Base-by-base conservation (phyloP, 2,797 vertebrate species). In the Dallia pectoralis region DNA sequence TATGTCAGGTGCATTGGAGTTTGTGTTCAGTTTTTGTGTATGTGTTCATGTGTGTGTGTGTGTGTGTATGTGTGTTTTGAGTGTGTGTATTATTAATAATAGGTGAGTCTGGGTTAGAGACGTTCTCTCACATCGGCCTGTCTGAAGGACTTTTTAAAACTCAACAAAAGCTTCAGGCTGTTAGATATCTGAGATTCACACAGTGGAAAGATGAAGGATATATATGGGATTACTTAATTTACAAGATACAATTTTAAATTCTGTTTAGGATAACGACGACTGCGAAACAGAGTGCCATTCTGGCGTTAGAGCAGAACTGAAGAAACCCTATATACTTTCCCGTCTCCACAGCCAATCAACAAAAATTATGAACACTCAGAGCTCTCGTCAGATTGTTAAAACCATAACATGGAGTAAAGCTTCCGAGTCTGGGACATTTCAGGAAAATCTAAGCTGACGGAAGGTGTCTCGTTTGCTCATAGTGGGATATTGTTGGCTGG, bases 111-210 rank as follows among this genome's bases (percentile, higher is more conserved):
- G 70, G 74, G 72, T 72, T 77, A 76, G 79, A 84, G 77, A 68
- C 85, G 87, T 85, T 80, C 80, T 79, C 77, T 49, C 83, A 83
- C 86, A 84, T 89, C 84, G 81, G 76, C 73, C 83, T 86, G 84
- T 69, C 61, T 87, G 82, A 88, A 86, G 72, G 81, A 82, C 90
- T 82, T 65, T 80, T 81, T 67, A 82, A 85, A 83, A 69, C 81
- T 72, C 69, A 64, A 81, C 82, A 80, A 44, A 44, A 44, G 40
- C 40, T 2, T 44, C 40, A 44, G 40, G 29, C 64, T 72, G 22
- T 36, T 74, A 71, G 72, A 51, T 61, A 72, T 82, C 70, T 18
- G 22, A 19, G 22, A 47, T 12, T 12, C n/a, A 14, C 40, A 12
- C 12, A 16, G 44, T 2, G 16, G 66, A 16, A 8, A 32, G 61